Evolutionary conservation across 2,797 vertebrate genomes (phyloP).

Genomic region (Rhinophrynus dorsalis): DNA sequence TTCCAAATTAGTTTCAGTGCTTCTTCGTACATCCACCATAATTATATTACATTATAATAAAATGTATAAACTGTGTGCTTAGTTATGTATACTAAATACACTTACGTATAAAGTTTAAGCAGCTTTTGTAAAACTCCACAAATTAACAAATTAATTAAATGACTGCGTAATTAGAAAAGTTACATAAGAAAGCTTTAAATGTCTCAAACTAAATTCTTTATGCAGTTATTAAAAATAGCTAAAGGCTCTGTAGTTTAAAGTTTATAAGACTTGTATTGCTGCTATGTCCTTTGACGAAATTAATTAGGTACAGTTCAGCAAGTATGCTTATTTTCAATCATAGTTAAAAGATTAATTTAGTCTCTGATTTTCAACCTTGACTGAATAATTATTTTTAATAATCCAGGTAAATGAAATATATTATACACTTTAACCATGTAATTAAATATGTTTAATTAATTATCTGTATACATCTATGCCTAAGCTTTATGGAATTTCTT

Average conservation of each 20-base stretch:
- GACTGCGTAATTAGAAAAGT: not conserved
- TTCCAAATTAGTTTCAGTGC: no score
- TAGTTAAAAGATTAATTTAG: constrained; percentile 38
- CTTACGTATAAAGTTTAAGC: no score
- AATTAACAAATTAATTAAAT: not conserved
- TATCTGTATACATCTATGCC: constrained; percentile 17
- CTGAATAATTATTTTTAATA: constrained; percentile 42
- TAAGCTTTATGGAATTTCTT: constrained; percentile 13
- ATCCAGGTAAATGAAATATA: constrained; percentile 36
- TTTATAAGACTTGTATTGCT: constrained; percentile 22
- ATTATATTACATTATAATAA: no score
- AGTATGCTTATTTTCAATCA: constrained; percentile 39
- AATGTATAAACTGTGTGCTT: no score
- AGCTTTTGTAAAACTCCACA: no score
- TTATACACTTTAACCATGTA: constrained; percentile 16
- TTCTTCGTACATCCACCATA: no score
- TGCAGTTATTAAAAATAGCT: not conserved
- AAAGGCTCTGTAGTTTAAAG: constrained; percentile 12
- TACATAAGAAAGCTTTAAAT: not conserved
- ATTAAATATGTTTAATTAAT: constrained; percentile 33
- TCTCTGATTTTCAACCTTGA: constrained; percentile 34
- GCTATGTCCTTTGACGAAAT: constrained; percentile 11
- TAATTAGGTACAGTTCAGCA: constrained; percentile 33
- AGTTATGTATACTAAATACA: no score
- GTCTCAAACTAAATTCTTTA: not conserved